Percentiles rank a stretch among this genome's conserved stretches.
phyloP scores from a whole-genome alignment of 2,113 vertebrate genomes.

The Psittacus erithacus region DNA sequence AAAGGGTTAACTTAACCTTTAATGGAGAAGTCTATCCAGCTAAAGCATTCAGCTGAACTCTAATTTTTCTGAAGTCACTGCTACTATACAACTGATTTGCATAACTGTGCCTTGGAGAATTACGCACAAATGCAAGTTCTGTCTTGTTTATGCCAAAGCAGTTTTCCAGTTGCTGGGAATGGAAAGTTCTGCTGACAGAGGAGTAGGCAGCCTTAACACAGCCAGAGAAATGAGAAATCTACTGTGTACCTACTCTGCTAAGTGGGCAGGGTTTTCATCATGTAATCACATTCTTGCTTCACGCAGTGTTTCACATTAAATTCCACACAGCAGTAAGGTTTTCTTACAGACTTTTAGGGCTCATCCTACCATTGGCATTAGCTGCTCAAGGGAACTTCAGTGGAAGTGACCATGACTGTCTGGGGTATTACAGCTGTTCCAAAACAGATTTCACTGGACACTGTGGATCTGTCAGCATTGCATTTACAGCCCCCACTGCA shows the following conservation, averaged over 20 bases:
- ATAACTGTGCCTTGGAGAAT: constrained; percentile 56
- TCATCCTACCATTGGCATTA: accelerated
- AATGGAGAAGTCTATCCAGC: neutral
- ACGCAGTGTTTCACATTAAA: accelerated
- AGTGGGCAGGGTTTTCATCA: neutral
- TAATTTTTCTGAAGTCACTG: constrained; percentile 28
- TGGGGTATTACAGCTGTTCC: accelerated
- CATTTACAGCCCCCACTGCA: accelerated
- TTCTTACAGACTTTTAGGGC: neutral
- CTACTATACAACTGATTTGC: constrained; percentile 39
- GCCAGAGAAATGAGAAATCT: neutral
- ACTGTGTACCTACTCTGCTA: neutral
- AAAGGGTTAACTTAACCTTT: neutral
- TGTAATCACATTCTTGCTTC: neutral
- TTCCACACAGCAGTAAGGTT: accelerated
- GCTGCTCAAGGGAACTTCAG: neutral
- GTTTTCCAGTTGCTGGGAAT: constrained; percentile 44
- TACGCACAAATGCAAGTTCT: constrained; percentile 12
- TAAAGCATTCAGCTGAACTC: neutral
- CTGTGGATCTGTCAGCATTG: accelerated
- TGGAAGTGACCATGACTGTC: accelerated
- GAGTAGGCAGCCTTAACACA: neutral
- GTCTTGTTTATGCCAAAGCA: constrained; percentile 47
- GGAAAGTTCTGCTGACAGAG: neutral
- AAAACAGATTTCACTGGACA: neutral